Percentiles rank a stretch among this genome's conserved stretches.
Evolutionary conservation across 2,797 vertebrate genomes (phyloP).

Genomic region (Malacoraja senta): DNA sequence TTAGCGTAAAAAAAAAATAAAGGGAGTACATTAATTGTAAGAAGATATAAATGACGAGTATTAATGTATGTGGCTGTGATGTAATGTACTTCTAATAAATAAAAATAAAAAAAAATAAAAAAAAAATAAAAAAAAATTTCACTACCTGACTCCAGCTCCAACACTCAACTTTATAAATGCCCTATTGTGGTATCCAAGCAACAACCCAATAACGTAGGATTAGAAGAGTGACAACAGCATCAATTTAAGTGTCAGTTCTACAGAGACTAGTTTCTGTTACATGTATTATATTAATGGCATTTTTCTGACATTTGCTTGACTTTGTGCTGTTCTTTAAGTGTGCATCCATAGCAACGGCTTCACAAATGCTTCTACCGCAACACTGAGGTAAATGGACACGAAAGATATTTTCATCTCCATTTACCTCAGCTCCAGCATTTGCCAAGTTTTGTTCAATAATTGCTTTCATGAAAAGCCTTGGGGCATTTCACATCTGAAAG

Average conservation of each 20-base stretch:
- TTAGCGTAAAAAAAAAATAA: no score
- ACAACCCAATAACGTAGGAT: not conserved
- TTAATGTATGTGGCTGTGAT: no score
- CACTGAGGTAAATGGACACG: not conserved
- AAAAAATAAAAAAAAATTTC: no score
- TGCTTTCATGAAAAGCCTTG: not conserved
- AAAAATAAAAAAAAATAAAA: no score
- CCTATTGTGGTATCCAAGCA: not conserved
- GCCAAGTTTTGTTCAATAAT: not conserved
- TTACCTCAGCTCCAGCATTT: not conserved
- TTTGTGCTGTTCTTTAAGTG: not conserved
- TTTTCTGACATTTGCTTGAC: not conserved
- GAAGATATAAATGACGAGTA: no score
- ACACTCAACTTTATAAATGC: not conserved
- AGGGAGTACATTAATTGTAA: no score
- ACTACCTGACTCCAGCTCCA: not conserved
- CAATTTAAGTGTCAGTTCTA: not conserved
- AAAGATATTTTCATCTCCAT: conserved; percentile 7
- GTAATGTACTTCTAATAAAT: no score
- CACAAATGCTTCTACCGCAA: not conserved
- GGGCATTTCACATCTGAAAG: not conserved
- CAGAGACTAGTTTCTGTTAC: not conserved
- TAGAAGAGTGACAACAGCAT: not conserved
- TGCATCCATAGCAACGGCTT: conserved; percentile 1
- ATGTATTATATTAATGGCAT: not conserved